Percentiles rank a stretch among this genome's conserved stretches.
Evolutionary conservation across 1,140 invertebrate species (phyloP).

Genomic region (Sesamia nonagrioides): DNA sequence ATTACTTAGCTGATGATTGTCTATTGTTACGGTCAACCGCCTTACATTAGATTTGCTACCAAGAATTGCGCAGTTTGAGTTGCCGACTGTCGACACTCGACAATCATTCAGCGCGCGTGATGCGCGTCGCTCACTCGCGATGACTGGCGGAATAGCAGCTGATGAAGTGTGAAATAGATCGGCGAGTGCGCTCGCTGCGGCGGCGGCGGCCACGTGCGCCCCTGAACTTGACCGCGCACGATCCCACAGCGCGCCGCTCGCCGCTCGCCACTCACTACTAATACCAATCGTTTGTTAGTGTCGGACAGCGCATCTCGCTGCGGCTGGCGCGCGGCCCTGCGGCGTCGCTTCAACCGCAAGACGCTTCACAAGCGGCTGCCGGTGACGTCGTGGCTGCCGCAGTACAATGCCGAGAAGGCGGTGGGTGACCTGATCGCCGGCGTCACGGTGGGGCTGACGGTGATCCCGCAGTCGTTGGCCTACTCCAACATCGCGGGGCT

Average conservation of each 20-base stretch:
- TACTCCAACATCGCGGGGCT: slow-evolving; percentile 95
- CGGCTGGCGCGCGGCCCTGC: slow-evolving; percentile 74
- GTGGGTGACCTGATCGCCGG: slow-evolving; percentile 95
- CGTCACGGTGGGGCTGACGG: slow-evolving; percentile 94
- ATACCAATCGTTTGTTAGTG: slow-evolving; percentile 56
- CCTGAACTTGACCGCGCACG: slow-evolving; percentile 13
- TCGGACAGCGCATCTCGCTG: slow-evolving; percentile 67
- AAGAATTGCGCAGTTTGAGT: not conserved
- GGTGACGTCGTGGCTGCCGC: slow-evolving; percentile 91
- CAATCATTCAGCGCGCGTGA: not conserved
- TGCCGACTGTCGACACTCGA: too few relatives aligned
- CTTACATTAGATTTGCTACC: not conserved
- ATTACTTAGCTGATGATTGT: not conserved
- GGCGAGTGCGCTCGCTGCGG: not conserved
- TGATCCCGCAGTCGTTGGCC: slow-evolving; percentile 94
- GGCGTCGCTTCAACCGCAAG: slow-evolving; percentile 89
- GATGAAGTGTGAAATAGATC: slow-evolving; percentile 4
- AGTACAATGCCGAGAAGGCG: slow-evolving; percentile 90
- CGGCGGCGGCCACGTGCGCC: not conserved
- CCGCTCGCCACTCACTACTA: too few relatives aligned
- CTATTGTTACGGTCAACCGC: not conserved
- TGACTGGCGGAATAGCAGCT: not conserved
- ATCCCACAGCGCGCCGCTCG: not conserved
- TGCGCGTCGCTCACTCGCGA: not conserved
- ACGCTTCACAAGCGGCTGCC: slow-evolving; percentile 91